Conservation (phyloP, 2,888 invertebrate species). For the Amphipoea oculea region DNA sequence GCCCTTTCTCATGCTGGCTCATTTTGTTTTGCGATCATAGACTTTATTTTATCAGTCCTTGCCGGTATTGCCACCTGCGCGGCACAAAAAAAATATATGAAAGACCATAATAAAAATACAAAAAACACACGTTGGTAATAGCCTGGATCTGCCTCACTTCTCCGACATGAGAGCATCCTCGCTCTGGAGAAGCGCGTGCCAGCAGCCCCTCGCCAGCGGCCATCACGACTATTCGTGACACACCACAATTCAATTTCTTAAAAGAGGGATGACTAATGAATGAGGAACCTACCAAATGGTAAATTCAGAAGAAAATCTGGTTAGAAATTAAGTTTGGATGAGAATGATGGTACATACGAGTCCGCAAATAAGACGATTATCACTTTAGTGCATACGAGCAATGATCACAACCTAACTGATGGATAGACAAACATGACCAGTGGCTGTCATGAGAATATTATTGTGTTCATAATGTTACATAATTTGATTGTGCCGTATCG, state of each 20-base stretch:
- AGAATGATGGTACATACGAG: not conserved
- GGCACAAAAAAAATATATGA: not conserved
- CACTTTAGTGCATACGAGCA: conserved; percentile 22
- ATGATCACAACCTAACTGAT: conserved; percentile 9
- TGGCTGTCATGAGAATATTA: conserved; percentile 12
- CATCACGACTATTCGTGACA: not conserved
- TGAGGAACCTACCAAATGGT: not conserved
- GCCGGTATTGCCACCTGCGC: too few relatives aligned
- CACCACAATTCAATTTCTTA: not conserved
- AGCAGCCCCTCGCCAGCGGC: not conserved
- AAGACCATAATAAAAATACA: not conserved
- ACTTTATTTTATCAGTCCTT: not conserved
- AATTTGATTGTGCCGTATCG: conserved; percentile 18
- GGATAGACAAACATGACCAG: conserved; percentile 1
- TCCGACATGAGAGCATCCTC: not conserved
- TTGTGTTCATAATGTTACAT: conserved; percentile 29
- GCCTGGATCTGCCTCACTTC: not conserved
- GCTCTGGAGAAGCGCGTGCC: not conserved
- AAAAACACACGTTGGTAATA: not conserved
- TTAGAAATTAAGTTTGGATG: not conserved
- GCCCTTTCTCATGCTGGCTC: not conserved
- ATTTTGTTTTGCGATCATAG: not conserved
- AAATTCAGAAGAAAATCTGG: not conserved
- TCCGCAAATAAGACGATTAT: conserved; percentile 36
- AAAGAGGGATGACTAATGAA: not conserved